Conservation (phyloP, 1,140 invertebrate genomes). For the Schlechtendalia chinensis region DNA sequence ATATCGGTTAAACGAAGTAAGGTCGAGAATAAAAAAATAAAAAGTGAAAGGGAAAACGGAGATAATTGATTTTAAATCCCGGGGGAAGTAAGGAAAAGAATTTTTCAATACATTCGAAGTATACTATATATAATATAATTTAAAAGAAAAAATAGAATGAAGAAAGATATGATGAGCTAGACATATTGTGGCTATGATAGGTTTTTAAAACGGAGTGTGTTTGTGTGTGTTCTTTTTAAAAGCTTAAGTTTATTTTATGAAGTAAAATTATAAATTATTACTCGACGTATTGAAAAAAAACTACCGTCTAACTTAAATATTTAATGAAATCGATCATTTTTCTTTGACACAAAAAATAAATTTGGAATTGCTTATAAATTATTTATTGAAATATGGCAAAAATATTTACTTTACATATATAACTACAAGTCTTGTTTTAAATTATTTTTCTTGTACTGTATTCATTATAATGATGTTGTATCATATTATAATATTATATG, state of each 20-base stretch:
- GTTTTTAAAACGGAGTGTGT: not conserved
- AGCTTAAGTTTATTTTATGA: not conserved
- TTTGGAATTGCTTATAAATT: no score
- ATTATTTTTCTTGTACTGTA: no score
- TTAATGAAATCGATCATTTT: no score
- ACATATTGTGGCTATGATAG: conserved; percentile 15
- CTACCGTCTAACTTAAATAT: no score
- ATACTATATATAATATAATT: conserved; percentile 19
- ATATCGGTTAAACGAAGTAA: not conserved
- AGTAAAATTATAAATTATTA: no score
- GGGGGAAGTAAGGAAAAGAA: not conserved
- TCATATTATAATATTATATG: no score
- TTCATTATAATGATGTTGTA: no score
- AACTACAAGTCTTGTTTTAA: no score
- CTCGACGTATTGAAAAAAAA: no score
- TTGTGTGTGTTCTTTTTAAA: not conserved
- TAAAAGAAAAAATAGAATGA: not conserved
- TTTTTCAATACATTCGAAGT: conserved; percentile 12
- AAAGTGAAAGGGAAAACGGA: conserved; percentile 8
- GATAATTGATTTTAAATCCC: conserved; percentile 29
- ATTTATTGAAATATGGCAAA: no score
- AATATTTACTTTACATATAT: no score
- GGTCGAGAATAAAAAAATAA: conserved; percentile 19
- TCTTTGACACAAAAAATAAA: no score
- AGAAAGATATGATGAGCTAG: conserved; percentile 14